Evolutionary conservation across 2,797 vertebrate species (phyloP).

Genomic region (Galago senegalensis): DNA sequence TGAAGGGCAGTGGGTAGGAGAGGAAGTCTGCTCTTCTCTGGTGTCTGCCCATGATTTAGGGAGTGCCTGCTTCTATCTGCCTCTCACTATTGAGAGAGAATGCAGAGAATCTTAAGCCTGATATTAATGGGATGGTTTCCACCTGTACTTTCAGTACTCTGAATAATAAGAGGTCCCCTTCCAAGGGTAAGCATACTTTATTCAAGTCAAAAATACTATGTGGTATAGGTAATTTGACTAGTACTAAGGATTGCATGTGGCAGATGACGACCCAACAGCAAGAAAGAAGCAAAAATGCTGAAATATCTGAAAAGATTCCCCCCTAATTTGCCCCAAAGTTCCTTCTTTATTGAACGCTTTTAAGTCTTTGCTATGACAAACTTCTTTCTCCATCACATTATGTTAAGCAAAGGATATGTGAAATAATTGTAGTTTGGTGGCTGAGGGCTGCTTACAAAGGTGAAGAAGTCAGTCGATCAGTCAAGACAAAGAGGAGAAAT

Average conservation of each 20-base stretch:
- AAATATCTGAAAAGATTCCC: background rate
- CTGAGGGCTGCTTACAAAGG: background rate
- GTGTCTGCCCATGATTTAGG: slow-evolving; percentile 44
- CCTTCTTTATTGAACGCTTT: background rate
- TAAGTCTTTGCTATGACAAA: background rate
- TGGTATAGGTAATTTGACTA: background rate
- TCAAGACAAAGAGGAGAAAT: background rate
- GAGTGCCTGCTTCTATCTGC: slow-evolving; percentile 33
- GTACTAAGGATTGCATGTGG: background rate
- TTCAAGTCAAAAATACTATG: background rate
- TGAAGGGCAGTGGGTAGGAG: slow-evolving; percentile 84
- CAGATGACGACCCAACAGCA: background rate
- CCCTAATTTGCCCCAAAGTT: background rate
- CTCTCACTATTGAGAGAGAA: slow-evolving; percentile 8
- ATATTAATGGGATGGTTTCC: background rate
- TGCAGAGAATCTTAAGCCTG: background rate
- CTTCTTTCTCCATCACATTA: slow-evolving; percentile 4
- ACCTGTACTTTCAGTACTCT: background rate
- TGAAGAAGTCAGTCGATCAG: background rate
- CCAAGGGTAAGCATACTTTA: background rate
- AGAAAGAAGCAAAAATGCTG: background rate
- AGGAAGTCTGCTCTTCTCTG: slow-evolving; percentile 52
- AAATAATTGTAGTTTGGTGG: background rate
- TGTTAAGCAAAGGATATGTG: background rate
- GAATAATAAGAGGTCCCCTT: background rate